These are phyloP conservation scores for Ichneumon xanthorius DNA, from an alignment of 2,888 invertebrate species.

Conservation along the genomic window DNA sequence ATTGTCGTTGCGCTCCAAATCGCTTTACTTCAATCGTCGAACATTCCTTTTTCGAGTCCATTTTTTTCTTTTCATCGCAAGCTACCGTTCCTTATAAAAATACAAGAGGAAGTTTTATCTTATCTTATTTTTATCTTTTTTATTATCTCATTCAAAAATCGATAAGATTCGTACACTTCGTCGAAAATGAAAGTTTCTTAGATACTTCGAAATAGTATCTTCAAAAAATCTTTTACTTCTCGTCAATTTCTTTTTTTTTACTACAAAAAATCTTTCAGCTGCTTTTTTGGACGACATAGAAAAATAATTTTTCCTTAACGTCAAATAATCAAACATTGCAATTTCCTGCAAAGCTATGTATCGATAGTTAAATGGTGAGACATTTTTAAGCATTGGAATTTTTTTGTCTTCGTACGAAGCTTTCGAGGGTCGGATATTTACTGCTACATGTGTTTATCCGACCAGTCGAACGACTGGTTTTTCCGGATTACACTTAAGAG, in stretches of 20 bases:
- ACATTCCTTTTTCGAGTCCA: background rate
- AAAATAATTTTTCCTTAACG: background rate
- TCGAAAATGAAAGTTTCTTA: too few relatives aligned
- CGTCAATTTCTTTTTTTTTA: too few relatives aligned
- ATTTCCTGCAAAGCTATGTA: background rate
- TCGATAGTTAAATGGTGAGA: background rate
- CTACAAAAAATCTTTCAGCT: too few relatives aligned
- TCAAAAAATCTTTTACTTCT: too few relatives aligned
- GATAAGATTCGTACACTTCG: too few relatives aligned
- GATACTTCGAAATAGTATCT: too few relatives aligned
- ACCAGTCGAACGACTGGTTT: slow-evolving; percentile 22
- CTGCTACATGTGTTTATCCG: background rate
- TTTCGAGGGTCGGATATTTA: background rate
- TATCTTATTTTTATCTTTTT: too few relatives aligned
- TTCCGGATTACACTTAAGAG: slow-evolving; percentile 5
- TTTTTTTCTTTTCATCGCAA: background rate
- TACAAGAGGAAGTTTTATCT: too few relatives aligned
- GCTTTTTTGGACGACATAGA: background rate
- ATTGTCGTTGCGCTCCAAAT: slow-evolving; percentile 11
- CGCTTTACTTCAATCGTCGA: background rate
- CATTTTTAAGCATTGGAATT: background rate
- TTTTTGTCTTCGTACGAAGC: background rate
- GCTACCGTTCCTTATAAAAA: too few relatives aligned
- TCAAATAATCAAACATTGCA: background rate
- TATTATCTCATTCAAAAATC: too few relatives aligned